Percentiles rank a stretch among this genome's conserved stretches.
phyloP scores from a whole-genome alignment of 2,113 vertebrate genomes.

The Halcyon malimbica region DNA sequence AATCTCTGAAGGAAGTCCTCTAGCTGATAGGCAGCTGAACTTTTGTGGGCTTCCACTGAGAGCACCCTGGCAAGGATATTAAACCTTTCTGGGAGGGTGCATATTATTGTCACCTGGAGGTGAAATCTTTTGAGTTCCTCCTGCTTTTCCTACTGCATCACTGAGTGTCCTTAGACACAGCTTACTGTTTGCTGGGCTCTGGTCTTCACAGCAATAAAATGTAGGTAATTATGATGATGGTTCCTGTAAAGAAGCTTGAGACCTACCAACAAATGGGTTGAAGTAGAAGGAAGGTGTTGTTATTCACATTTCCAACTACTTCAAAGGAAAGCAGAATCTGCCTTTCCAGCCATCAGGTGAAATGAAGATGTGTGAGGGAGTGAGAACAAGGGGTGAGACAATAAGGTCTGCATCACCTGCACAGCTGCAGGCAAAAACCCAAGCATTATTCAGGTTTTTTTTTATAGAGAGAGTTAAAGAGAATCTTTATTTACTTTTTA shows the following conservation, averaged over 20 bases:
- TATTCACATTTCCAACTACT: not conserved
- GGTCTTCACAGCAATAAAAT: not conserved
- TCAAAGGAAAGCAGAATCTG: not conserved
- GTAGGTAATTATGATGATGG: not conserved
- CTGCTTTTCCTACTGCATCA: not conserved
- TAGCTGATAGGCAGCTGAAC: not conserved
- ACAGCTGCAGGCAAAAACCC: not conserved
- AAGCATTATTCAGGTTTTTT: not conserved
- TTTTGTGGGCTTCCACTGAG: not conserved
- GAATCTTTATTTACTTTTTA: slow-evolving; percentile 9
- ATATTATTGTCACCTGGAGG: fast-evolving
- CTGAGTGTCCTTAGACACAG: not conserved
- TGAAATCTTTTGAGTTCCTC: not conserved
- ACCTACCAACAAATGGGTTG: not conserved
- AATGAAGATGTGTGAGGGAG: not conserved
- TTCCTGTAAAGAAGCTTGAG: not conserved
- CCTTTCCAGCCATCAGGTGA: not conserved
- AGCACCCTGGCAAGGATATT: not conserved
- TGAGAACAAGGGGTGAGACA: not conserved
- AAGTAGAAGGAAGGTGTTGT: not conserved
- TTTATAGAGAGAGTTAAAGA: not conserved
- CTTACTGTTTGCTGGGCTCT: not conserved
- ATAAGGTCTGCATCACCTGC: not conserved
- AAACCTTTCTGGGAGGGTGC: not conserved
- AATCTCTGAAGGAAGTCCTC: not conserved